Percentiles rank a stretch among this genome's conserved stretches.
Evolutionary conservation across 1,140 invertebrate species (phyloP).

Genomic region (Sinonovacula constricta): DNA sequence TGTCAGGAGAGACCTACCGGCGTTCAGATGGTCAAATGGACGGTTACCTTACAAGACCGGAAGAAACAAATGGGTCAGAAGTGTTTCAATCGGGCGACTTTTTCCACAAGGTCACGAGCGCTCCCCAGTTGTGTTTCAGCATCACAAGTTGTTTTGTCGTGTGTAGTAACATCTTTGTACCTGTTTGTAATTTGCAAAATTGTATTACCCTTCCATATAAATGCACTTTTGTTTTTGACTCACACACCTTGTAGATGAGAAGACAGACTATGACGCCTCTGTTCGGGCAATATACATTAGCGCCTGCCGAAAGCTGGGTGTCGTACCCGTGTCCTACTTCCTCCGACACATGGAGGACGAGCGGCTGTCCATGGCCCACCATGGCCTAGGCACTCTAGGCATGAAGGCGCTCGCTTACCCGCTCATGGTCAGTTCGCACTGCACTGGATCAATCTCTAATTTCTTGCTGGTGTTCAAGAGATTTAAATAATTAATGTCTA

Average conservation of each 20-base stretch:
- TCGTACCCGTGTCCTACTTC: conserved; percentile 74
- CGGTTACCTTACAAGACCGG: too few species aligned
- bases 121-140: too few species aligned
- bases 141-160: too few species aligned
- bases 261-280: conserved; percentile 55
- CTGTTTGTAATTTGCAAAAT: too few species aligned
- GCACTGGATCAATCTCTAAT: conserved; percentile 65
- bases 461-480: conserved; percentile 54
- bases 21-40: too few species aligned
- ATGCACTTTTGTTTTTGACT: neutral
- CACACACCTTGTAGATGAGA: conserved; percentile 49
- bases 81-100: too few species aligned
- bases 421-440: conserved; percentile 70
- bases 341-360: conserved; percentile 69
- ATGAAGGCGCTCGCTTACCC: conserved; percentile 73
- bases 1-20: too few species aligned
- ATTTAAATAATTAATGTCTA: too few species aligned
- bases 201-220: too few species aligned
- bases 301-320: conserved; percentile 64
- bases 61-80: too few species aligned
- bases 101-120: too few species aligned
- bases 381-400: conserved; percentile 71
- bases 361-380: conserved; percentile 69
- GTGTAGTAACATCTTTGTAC: neutral
- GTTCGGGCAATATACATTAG: conserved; percentile 57